These are phyloP conservation scores for Panthera uncia DNA, from an alignment of 2,113 vertebrate genomes.

Conservation along the genomic window DNA sequence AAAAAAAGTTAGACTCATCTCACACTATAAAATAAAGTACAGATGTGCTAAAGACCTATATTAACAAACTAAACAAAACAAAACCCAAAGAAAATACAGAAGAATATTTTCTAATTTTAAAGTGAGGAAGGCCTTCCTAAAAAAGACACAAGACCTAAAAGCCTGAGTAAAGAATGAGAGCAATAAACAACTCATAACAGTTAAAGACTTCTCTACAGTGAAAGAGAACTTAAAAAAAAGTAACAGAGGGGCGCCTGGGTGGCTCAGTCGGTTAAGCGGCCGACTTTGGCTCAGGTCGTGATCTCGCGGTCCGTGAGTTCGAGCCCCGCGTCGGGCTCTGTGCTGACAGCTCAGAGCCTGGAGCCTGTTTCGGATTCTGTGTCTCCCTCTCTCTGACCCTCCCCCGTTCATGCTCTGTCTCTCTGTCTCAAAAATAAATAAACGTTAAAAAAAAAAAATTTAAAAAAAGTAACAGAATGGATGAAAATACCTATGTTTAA, in stretches of 20 bases:
- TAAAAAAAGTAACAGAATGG: background rate
- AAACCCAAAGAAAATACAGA: slow-evolving; percentile 37
- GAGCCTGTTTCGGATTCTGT: no score
- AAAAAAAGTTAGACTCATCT: slow-evolving; percentile 11
- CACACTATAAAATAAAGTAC: slow-evolving; percentile 12
- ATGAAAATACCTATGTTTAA: slow-evolving; percentile 44
- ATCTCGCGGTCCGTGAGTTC: no score
- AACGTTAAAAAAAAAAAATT: no score
- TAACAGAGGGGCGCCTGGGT: background rate
- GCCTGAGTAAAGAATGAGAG: background rate
- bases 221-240: background rate
- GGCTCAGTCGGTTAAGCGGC: no score
- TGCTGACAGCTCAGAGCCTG: no score
- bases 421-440: no score
- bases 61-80: background rate
- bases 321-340: no score
- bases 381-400: no score
- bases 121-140: background rate
- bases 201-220: background rate
- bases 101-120: slow-evolving; percentile 42
- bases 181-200: background rate
- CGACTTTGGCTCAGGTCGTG: no score
- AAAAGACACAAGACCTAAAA: slow-evolving; percentile 35
- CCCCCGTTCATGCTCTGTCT: no score
- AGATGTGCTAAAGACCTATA: slow-evolving; percentile 5